Evolutionary conservation across 2,888 invertebrate genomes (phyloP), one percentile per base, ranked within the genome.

Genomic region (Caenorhabditis doughertyi): DNA sequence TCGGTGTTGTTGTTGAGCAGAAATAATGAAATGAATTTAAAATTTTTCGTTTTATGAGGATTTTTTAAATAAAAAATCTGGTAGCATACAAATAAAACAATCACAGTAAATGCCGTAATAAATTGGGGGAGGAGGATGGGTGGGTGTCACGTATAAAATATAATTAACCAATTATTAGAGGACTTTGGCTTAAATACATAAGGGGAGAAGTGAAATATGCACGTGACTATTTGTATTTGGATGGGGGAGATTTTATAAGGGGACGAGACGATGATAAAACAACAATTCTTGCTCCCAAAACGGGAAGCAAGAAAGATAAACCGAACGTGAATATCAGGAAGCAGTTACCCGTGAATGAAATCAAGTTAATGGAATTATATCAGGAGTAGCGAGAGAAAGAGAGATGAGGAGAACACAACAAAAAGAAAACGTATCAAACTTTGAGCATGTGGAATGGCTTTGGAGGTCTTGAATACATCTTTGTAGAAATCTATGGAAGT

Each of bases 51-150:
- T 29, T 51, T 27, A 9, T 35, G 0, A 47, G n/a, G 21, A 32
- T 49, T 58, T 62, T 42, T 47, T 39, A 4, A 9, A 25, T 44
- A 65, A 65, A 32, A 2, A 27, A 16, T 25, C 47, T 16, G 18
- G 58, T 51, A 55, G 73, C 55, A 73, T 32, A 53, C 51, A 27
- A 60, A 47, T 72, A 72, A 79, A 79, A 79, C 70, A 70, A 81
- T 81, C 80, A 81, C 80, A 81, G 80, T 70, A 81, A 81, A 80
- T 81, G 73, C 74, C 80, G 29, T 71, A 58, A 55, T 51, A 16
- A 44, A 32, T 16, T 42, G 42, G 42, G 42, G 42, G 42, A 42
- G 42, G 42, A 32, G 9, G 32, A n/a, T n/a, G 44, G 29, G 13
- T n/a, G 18, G 55, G 51, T 44, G 44, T 47, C 56, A 74, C 74